Conservation (phyloP, 1,140 invertebrate species). For the Apolygus lucorum region DNA sequence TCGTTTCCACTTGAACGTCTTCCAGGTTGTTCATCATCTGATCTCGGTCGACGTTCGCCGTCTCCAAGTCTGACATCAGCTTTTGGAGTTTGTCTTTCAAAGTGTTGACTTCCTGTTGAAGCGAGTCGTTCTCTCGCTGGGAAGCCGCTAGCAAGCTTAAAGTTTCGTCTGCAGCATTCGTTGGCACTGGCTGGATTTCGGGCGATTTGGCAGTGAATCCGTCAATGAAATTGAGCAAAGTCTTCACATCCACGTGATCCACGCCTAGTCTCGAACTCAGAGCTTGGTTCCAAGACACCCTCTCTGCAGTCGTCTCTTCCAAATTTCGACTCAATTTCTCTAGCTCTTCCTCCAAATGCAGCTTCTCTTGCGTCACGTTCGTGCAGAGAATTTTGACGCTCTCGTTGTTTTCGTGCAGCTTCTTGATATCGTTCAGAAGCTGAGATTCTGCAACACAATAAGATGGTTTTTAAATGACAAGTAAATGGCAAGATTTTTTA, state of each 20-base stretch:
- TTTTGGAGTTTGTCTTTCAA: constrained; percentile 22
- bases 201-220: constrained; percentile 1
- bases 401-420: constrained; percentile 27
- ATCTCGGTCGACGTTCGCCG: constrained; percentile 22
- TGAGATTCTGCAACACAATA: constrained; percentile 13
- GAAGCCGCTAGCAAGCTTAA: neutral
- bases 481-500: no score
- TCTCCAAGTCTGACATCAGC: constrained; percentile 34
- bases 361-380: constrained; percentile 25
- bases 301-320: constrained; percentile 2
- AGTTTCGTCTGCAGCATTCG: neutral
- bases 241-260: neutral
- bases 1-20: constrained; percentile 27
- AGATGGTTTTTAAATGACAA: no score
- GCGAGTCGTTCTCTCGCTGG: constrained; percentile 23
- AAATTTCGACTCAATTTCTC: constrained; percentile 17
- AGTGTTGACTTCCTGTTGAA: constrained; percentile 23
- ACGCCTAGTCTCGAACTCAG: neutral
- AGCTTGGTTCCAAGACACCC: neutral
- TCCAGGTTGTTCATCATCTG: constrained; percentile 28
- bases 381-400: constrained; percentile 23
- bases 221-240: neutral
- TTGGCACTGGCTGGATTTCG: constrained; percentile 8
- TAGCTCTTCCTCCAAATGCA: constrained; percentile 20
- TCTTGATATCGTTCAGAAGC: constrained; percentile 24